Evolutionary conservation across 2,797 vertebrate species (phyloP), one percentile per base, ranked within the genome.

Genomic region (Myotis myotis): DNA sequence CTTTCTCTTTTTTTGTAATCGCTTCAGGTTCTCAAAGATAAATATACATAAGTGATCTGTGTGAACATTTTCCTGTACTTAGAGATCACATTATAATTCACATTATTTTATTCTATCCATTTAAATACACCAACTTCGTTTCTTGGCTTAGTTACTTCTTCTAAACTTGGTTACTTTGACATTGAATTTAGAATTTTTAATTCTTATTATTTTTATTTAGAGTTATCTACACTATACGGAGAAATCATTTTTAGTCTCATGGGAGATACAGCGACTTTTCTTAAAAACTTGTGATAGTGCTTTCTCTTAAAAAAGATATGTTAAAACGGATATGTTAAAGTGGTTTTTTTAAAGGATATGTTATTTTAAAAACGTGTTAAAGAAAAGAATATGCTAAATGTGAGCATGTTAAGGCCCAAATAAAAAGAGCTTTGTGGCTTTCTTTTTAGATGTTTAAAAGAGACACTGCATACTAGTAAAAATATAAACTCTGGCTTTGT

Each of bases 101-200:
- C 23, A 36, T 17, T 68, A 8, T 76, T 84, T 87, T 6, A 72
- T 70, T 81, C 13, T 30, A 16, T 36, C n/a, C 25, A 68, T 57
- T 89, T 93, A 83, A 91, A 64, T 44, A 10, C 1, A 36, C 76
- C 36, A 76, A 8, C 13, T 68, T 12, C 57, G 19, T 91, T 74
- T 81, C 8, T 12, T 47, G 5, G n/a, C 19, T 87, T 57, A 79
- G 16, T 94, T 74, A 33, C 86, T 86, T 90, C 22, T 89, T 79
- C 30, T 93, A 72, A n/a, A 75, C 3, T 90, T 74, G 36, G 10
- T 85, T 70, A 83, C 16, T 51, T 91, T 94, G 19, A 44, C 3
- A 90, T 66, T 89, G 53, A 87, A 81, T 28, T 75, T 76, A 60
- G 60, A 60, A 36, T 81, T 68, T 91, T 87, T 92, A 64, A 62